Conservation (phyloP, 2,797 vertebrate species). For the Clarias laeviceps region DNA sequence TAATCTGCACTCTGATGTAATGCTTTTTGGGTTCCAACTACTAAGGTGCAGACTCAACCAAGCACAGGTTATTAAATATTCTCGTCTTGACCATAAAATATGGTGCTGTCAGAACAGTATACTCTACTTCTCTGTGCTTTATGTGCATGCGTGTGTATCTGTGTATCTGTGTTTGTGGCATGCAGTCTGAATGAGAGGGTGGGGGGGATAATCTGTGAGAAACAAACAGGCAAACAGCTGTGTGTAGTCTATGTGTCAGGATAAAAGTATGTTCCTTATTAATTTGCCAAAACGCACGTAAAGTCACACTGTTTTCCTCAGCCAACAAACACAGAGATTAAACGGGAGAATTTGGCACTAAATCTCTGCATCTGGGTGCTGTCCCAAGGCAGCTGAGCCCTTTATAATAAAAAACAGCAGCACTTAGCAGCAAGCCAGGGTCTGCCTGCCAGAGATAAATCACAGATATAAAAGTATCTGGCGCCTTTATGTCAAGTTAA, state of each 20-base stretch:
- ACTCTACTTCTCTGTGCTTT: neutral
- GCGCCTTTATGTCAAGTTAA: conserved; percentile 21
- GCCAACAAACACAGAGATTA: conserved; percentile 42
- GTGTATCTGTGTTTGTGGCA: neutral
- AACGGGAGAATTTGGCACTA: conserved; percentile 38
- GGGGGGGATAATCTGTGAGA: neutral
- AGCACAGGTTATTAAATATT: conserved; percentile 15
- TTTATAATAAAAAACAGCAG: conserved; percentile 41
- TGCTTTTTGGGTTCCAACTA: conserved; percentile 12
- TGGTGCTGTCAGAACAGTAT: neutral
- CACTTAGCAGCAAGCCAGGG: conserved; percentile 27
- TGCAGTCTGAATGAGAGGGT: conserved; percentile 2
- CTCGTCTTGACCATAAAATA: conserved; percentile 3
- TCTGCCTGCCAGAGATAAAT: conserved; percentile 48
- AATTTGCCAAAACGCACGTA: conserved; percentile 26
- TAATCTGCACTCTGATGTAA: conserved; percentile 30
- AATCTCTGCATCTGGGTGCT: conserved; percentile 33
- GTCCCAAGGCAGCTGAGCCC: conserved; percentile 26
- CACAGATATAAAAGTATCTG: conserved; percentile 38
- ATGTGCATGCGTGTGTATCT: neutral
- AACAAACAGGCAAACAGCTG: conserved; percentile 31
- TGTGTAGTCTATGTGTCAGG: conserved; percentile 42
- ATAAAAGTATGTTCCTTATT: conserved; percentile 36
- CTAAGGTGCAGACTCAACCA: neutral
- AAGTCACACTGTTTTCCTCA: conserved; percentile 22